These are phyloP conservation scores for Zosterops japonicus DNA, from an alignment of 2,113 vertebrate genomes.

Conservation along the genomic window DNA sequence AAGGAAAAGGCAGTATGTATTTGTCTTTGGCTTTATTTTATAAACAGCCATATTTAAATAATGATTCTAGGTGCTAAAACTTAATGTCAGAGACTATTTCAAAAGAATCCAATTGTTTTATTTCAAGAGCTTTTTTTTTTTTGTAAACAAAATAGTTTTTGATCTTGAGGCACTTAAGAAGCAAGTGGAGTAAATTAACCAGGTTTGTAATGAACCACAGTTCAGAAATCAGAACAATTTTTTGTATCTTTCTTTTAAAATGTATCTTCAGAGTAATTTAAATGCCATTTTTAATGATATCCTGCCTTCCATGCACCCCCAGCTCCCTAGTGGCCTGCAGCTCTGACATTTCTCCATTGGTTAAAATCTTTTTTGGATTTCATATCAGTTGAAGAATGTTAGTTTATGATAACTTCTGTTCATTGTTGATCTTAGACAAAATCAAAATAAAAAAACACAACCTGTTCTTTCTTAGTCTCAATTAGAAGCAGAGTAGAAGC, in stretches of 20 bases:
- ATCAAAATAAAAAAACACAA: background rate
- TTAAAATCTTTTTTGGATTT: background rate
- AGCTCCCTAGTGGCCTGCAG: background rate
- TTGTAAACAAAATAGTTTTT: background rate
- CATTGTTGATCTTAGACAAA: background rate
- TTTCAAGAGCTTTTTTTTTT: background rate
- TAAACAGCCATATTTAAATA: background rate
- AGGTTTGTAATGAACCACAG: background rate
- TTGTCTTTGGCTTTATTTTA: background rate
- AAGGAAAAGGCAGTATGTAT: background rate
- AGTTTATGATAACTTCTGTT: background rate
- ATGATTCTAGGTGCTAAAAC: background rate
- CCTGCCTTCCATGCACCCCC: background rate
- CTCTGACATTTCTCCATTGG: background rate
- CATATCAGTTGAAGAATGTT: background rate
- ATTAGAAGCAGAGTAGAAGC: background rate
- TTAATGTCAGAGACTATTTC: background rate
- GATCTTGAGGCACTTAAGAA: background rate
- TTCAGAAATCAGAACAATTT: background rate
- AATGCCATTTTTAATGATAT: background rate
- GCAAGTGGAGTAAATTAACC: background rate
- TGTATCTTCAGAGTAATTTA: background rate
- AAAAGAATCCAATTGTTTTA: background rate
- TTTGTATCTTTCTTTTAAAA: background rate
- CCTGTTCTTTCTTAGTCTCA: background rate